Conservation (phyloP, 92 coral and sea anemone genomes). For the Virgularia gustaviana region DNA sequence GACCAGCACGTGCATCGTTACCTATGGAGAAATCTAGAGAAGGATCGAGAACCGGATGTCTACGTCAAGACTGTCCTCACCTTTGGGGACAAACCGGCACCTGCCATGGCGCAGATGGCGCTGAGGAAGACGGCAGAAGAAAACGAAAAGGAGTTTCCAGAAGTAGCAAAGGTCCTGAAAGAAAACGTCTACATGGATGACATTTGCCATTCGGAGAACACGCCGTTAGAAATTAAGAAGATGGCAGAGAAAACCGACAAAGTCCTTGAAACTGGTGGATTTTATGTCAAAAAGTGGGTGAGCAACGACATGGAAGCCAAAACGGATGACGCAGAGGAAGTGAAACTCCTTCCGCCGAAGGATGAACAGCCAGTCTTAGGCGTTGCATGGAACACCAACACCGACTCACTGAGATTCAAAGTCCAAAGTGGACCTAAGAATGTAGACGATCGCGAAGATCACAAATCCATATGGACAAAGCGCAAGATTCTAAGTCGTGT, state of each 20-base stretch:
- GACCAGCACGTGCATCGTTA: constrained; percentile 61
- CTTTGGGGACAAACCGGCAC: constrained; percentile 67
- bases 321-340: not conserved
- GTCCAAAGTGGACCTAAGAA: constrained; percentile 17
- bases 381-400: constrained; percentile 43
- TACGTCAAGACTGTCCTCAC: constrained; percentile 45
- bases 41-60: constrained; percentile 46
- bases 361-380: constrained; percentile 55
- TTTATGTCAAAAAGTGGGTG: constrained; percentile 28
- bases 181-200: constrained; percentile 68
- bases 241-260: not conserved
- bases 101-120: constrained; percentile 57
- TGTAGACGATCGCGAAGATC: not conserved
- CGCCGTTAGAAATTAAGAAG: not conserved
- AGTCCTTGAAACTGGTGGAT: not conserved
- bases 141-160: constrained; percentile 28
- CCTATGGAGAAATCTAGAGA: constrained; percentile 52
- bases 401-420: constrained; percentile 42
- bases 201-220: constrained; percentile 55
- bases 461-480: constrained; percentile 40
- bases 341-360: constrained; percentile 5
- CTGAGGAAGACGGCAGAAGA: constrained; percentile 56
- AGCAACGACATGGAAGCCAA: constrained; percentile 19
- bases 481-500: constrained; percentile 41
- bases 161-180: constrained; percentile 55